Evolutionary conservation across 1,140 invertebrate genomes (phyloP).

Genomic region (Psilanteris sp.): DNA sequence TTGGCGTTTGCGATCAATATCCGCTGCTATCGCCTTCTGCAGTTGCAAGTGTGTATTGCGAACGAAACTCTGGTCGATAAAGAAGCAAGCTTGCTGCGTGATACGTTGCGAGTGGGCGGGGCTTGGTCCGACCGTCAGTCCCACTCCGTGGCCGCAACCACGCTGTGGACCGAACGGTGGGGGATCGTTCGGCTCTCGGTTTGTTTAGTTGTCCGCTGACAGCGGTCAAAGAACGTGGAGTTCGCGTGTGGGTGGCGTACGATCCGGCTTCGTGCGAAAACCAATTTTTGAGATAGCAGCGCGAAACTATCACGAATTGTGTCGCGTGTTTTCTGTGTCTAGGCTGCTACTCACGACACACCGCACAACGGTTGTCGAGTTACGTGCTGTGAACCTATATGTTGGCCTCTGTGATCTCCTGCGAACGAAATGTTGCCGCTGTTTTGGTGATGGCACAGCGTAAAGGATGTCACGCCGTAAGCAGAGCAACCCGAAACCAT

Average conservation of each 20-base stretch:
- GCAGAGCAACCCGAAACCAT: conserved; percentile 84
- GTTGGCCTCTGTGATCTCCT: conserved; percentile 45
- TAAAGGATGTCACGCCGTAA: conserved; percentile 84
- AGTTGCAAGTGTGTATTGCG: no score
- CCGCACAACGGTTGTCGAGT: conserved; percentile 45
- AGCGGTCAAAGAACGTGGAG: conserved; percentile 72
- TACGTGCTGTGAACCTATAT: conserved; percentile 54
- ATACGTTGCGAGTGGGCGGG: conserved; percentile 65
- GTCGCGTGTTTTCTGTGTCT: conserved; percentile 22
- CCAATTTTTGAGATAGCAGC: conserved; percentile 25
- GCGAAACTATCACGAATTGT: conserved; percentile 38
- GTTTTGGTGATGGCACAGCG: conserved; percentile 77
- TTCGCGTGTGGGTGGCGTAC: conserved; percentile 60
- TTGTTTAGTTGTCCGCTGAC: conserved; percentile 80
- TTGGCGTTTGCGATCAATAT: no score
- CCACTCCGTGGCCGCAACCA: conserved; percentile 35
- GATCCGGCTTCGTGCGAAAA: conserved; percentile 17
- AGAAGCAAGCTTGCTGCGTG: conserved; percentile 3
- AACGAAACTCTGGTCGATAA: no score
- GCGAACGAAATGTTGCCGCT: conserved; percentile 70
- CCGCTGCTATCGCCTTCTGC: no score
- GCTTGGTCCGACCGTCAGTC: conserved; percentile 63
- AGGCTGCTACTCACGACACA: background rate
- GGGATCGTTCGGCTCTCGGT: conserved; percentile 55
- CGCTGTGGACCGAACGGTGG: conserved; percentile 49